Evolutionary conservation across 2,113 vertebrate species (phyloP).

Genomic region (Colius striatus): DNA sequence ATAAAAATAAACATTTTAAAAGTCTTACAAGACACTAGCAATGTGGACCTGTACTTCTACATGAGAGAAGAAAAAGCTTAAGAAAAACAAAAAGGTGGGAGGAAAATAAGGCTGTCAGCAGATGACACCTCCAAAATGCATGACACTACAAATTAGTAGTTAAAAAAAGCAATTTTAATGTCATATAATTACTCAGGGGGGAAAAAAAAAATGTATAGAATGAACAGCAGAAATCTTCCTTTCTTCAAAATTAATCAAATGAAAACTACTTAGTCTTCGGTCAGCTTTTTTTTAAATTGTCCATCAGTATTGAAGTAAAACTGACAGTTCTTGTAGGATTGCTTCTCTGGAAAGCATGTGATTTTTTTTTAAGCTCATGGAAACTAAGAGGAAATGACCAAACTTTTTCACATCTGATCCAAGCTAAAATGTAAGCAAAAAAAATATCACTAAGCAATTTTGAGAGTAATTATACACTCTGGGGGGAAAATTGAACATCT

Average conservation of each 20-base stretch:
- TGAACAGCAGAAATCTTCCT: background rate
- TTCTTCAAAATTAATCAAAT: background rate
- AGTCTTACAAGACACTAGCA: background rate
- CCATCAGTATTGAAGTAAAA: background rate
- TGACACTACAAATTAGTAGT: background rate
- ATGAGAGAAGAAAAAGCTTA: fast-evolving
- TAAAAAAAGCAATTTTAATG: background rate
- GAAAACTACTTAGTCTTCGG: background rate
- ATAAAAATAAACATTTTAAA: background rate
- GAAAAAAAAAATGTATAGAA: background rate
- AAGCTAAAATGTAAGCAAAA: background rate
- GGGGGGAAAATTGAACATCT: background rate
- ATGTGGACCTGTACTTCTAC: background rate
- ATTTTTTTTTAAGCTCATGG: background rate
- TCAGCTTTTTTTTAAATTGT: background rate
- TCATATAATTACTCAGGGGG: background rate
- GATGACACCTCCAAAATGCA: background rate
- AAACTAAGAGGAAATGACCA: background rate
- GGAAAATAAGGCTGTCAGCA: background rate
- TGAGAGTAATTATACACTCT: background rate
- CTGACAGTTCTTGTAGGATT: background rate
- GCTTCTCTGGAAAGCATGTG: background rate
- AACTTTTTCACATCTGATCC: background rate
- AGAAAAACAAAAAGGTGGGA: background rate
- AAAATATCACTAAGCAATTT: background rate